Evolutionary conservation across 1,140 invertebrate genomes (phyloP), one percentile per base, ranked within the genome.

Genomic region (Bombus terrestris): DNA sequence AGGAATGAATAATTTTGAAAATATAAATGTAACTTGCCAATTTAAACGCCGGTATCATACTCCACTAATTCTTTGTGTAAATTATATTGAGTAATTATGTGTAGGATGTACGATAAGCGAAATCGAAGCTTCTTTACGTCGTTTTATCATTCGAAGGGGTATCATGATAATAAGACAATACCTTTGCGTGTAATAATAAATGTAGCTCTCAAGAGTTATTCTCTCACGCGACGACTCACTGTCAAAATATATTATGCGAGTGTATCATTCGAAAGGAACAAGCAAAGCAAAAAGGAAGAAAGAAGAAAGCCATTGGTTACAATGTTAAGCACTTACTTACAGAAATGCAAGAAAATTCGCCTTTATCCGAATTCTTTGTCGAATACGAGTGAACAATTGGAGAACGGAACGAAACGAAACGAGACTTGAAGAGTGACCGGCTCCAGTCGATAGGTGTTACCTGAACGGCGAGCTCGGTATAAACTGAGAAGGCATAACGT

Each of bases 401-500:
- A 22, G 39, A 43, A 43, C 1, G 18, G 41, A 64, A 73, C 57
- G 3, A 43, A 74, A 81, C 12, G 43, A 41, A 77, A 80, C 57
- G 69, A 47, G 59, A 69, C 1, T 13, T 15, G 43, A n/a, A 41
- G 28, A 72, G 28, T 75, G 71, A 74, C 43, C 79, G 71, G 43
- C 13, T 18, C n/a, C 37, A 43, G 78, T n/a, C 66, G 47, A 66
- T 72, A 53, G 62, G 68, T 86, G 68, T 87, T 86, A 88, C 81
- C 77, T 83, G 72, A 86, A 78, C 78, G 85, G 90, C 86, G 89
- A 91, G 90, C 81, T 86, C 85, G 81, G 88, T 89, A 85, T 83
- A 86, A 87, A 94, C 93, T 93, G 92, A 92, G 90, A 88, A 91
- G 88, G 88, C 81, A 78, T 79, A 69, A 71, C 32, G 68, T 68